Evolutionary conservation across 2,113 vertebrate genomes (phyloP).

Genomic region (Lophius piscatorius): DNA sequence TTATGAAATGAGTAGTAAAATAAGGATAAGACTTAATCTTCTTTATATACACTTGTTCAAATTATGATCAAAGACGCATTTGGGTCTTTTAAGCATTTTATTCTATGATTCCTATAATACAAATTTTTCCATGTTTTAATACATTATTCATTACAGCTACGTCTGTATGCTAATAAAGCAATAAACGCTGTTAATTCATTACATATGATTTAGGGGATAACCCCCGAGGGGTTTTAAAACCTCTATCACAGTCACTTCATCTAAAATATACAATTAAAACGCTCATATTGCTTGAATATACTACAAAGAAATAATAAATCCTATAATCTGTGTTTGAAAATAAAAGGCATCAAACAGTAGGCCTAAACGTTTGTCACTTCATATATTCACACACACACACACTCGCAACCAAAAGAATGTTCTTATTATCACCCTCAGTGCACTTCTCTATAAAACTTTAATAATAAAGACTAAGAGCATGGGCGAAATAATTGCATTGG

Average conservation of each 20-base stretch:
- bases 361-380: too few species aligned
- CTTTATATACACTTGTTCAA: constrained; percentile 4
- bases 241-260: too few species aligned
- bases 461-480: constrained; percentile 38
- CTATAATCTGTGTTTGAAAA: constrained; percentile 6
- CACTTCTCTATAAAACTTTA: constrained; percentile 31
- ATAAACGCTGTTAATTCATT: too few species aligned
- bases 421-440: constrained; percentile 7
- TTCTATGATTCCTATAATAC: too few species aligned
- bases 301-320: background rate
- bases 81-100: background rate
- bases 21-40: background rate
- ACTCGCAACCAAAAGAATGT: constrained; percentile 20
- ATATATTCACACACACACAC: constrained; percentile 11
- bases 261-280: too few species aligned
- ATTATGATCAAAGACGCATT: background rate
- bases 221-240: background rate
- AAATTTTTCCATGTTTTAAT: too few species aligned
- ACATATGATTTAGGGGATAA: too few species aligned
- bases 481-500: constrained; percentile 9
- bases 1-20: background rate
- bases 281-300: background rate
- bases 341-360: too few species aligned
- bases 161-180: too few species aligned
- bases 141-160: too few species aligned